phyloP scores from a whole-genome alignment of 2,797 vertebrate genomes.

The Todus mexicanus region DNA sequence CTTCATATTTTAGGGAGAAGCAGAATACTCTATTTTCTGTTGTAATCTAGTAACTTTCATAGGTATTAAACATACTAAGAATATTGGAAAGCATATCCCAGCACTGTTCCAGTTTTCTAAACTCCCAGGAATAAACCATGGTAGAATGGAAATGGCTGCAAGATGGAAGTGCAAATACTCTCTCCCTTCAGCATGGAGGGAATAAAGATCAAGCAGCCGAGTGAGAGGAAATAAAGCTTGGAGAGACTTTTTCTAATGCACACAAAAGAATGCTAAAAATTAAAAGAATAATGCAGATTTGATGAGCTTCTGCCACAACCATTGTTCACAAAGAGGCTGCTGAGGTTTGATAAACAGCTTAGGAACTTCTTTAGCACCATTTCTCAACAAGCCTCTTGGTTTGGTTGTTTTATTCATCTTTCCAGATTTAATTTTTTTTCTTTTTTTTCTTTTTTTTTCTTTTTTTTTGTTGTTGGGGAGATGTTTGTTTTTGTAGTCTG shows the following conservation, averaged over 20 bases:
- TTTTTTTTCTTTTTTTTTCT: not conserved
- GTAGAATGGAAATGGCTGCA: not conserved
- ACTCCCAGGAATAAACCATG: not conserved
- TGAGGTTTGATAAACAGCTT: conserved; percentile 51
- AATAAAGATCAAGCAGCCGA: not conserved
- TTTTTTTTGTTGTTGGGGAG: not conserved
- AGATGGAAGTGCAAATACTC: not conserved
- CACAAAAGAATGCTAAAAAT: conserved; percentile 25
- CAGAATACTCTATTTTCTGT: not conserved
- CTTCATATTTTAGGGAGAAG: not conserved
- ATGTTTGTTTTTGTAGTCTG: not conserved
- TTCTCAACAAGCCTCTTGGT: not conserved
- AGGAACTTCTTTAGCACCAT: not conserved
- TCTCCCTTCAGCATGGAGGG: not conserved
- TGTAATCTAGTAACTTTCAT: not conserved
- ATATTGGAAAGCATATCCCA: not conserved
- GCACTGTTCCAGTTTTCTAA: not conserved
- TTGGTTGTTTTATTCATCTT: not conserved
- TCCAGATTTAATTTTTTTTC: not conserved
- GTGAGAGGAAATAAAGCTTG: not conserved
- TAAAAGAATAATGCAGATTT: conserved; percentile 25
- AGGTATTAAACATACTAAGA: not conserved
- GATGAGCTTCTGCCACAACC: conserved; percentile 13
- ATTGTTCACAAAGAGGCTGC: conserved; percentile 27
- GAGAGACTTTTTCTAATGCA: not conserved